Evolutionary conservation across 2,797 vertebrate genomes (phyloP), one percentile per base, ranked within the genome.

Genomic region (Artibeus jamaicensis): DNA sequence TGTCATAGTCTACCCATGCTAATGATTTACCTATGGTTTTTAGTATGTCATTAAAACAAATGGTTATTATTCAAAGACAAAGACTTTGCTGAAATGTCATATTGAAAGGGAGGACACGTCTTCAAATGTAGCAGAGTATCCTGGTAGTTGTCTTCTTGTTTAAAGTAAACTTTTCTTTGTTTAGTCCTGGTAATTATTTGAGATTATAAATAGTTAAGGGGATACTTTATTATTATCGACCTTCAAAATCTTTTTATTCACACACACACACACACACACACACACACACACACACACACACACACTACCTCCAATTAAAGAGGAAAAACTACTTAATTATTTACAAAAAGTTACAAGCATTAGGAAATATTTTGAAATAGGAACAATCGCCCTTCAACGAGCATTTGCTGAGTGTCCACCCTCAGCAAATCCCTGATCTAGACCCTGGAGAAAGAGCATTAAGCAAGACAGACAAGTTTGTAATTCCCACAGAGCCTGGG

Each of bases 1-100:
- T 62, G 81, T 81, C 62, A 71, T 32, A 55, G 73, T n/a, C 37
- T 50, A 37, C 12, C n/a, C 18, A 83, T 68, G 0, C 68, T 94
- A 70, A 92, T 48, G 9, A 89, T 81, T 86, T 91, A 76, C 50
- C 76, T 77, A 9, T 84, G 46, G 65, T 57, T 81, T 76, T 62
- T 83, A 91, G 71, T 12, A 44, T 71, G 57, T 73, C 32, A 8
- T 91, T 94, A 77, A 93, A 87, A 93, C 71, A 91, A 95, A 86
- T 44, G 34, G 26, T 76, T 71, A 84, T 91, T 86, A 77, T 88
- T 62, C 83, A n/a, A 12, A 81, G 53, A 59, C 91, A 94, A 86
- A 62, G 37, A 46, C 44, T 50, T 71, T 46, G 9, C 71, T 93
- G 53, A 92, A 79, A 92, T 76, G 70, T 3, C 44, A 85, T 90